A percentile compares a stretch with the other conserved stretches of the same genome.
Conservation (phyloP, 2,888 invertebrate genomes). For the Hyalella azteca region DNA sequence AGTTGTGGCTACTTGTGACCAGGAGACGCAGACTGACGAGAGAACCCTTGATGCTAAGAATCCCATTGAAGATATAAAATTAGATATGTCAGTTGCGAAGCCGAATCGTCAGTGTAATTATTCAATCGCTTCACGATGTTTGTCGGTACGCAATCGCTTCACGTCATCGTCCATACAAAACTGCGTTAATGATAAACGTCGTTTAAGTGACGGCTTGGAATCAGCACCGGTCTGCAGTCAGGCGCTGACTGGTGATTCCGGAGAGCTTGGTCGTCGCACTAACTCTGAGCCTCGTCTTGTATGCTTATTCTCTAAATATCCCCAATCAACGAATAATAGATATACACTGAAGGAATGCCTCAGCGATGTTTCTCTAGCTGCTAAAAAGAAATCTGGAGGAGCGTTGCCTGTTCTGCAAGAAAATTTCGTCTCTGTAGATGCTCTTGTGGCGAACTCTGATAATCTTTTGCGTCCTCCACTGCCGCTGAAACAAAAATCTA, state of each 20-base stretch:
- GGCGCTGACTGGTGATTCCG: not conserved
- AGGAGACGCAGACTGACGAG: constrained; percentile 54
- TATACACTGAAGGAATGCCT: constrained; percentile 41
- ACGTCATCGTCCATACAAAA: not conserved
- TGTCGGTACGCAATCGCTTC: too few species aligned
- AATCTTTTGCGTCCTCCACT: not conserved
- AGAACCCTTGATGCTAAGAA: too few species aligned
- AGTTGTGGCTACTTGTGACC: constrained; percentile 38
- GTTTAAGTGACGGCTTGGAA: not conserved
- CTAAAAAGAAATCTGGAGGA: not conserved
- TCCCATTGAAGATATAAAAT: too few species aligned
- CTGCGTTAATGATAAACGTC: constrained; percentile 33
- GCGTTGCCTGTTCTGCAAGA: not conserved
- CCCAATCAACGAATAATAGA: not conserved
- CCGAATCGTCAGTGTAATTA: too few species aligned
- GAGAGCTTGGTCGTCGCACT: constrained; percentile 39
- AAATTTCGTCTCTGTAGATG: constrained; percentile 11
- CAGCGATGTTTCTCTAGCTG: constrained; percentile 48
- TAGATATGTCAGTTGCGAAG: too few species aligned
- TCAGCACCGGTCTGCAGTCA: not conserved
- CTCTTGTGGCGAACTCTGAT: not conserved
- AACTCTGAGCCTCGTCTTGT: constrained; percentile 50
- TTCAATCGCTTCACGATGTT: too few species aligned
- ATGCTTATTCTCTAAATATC: not conserved
- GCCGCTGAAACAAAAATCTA: not conserved